These are phyloP conservation scores for Drosophila setosimentum DNA, from an alignment of 2,888 invertebrate species.

Conservation along the genomic window DNA sequence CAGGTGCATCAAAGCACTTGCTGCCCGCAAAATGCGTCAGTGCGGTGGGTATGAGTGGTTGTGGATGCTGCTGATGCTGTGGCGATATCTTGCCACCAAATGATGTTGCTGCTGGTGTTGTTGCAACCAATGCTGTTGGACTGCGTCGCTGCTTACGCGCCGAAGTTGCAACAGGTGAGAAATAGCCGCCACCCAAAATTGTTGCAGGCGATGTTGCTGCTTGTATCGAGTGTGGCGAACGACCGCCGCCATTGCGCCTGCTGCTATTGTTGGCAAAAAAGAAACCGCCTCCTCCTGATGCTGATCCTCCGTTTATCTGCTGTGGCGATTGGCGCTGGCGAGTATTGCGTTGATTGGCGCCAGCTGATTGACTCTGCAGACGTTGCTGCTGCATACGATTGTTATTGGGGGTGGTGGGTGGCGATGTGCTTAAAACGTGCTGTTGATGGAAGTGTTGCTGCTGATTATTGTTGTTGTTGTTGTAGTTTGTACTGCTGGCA, in stretches of 20 bases:
- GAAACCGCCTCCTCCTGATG: slow-evolving; percentile 56
- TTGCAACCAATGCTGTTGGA: slow-evolving; percentile 43
- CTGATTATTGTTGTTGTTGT: slow-evolving; percentile 26
- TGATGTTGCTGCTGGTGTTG: slow-evolving; percentile 7
- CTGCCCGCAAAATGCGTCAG: slow-evolving; percentile 88
- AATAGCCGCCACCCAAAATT: slow-evolving; percentile 75
- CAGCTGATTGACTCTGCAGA: slow-evolving; percentile 66
- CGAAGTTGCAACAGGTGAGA: slow-evolving; percentile 48
- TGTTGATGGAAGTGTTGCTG: slow-evolving; percentile 63
- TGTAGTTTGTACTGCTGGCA: slow-evolving; percentile 84
- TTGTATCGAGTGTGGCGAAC: slow-evolving; percentile 63
- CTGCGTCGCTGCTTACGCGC: slow-evolving; percentile 79
- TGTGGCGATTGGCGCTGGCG: slow-evolving; percentile 72
- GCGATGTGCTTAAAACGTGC: slow-evolving; percentile 67
- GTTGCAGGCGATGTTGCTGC: slow-evolving; percentile 74
- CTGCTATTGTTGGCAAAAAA: slow-evolving; percentile 65
- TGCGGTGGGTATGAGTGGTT: slow-evolving; percentile 83
- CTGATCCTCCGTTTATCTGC: slow-evolving; percentile 51
- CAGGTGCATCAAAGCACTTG: slow-evolving; percentile 93
- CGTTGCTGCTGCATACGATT: slow-evolving; percentile 65
- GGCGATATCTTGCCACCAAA: slow-evolving; percentile 79
- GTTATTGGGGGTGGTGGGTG: slow-evolving; percentile 52
- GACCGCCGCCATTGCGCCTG: slow-evolving; percentile 57
- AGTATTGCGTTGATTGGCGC: slow-evolving; percentile 56
- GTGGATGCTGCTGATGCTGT: slow-evolving; percentile 80